phyloP scores from a whole-genome alignment of 2,888 invertebrate genomes.

The Saturnia japonica region DNA sequence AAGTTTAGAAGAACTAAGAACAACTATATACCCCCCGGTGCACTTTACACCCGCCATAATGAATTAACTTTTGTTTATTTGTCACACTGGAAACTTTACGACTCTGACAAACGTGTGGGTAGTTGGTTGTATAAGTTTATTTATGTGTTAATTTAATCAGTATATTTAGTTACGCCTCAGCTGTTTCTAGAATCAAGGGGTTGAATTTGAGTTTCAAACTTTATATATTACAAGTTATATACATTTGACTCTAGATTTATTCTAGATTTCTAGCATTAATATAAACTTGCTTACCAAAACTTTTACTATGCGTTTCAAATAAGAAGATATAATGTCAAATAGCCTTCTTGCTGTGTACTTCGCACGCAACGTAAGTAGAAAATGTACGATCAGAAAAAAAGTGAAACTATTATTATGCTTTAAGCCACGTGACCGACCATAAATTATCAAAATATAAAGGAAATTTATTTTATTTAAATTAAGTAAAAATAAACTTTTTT shows the following conservation, averaged over 20 bases:
- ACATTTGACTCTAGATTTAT: not conserved
- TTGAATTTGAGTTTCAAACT: not conserved
- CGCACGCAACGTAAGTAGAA: too few species aligned
- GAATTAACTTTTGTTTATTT: conserved; percentile 47
- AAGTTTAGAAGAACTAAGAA: conserved; percentile 32
- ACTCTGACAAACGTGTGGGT: conserved; percentile 29
- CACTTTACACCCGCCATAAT: conserved; percentile 39
- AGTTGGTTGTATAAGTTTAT: not conserved
- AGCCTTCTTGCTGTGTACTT: too few species aligned
- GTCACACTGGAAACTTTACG: conserved; percentile 30
- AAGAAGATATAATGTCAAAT: too few species aligned
- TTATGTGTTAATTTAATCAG: conserved; percentile 2
- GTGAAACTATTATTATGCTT: too few species aligned
- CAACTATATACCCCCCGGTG: conserved; percentile 36
- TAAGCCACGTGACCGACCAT: too few species aligned
- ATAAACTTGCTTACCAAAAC: too few species aligned
- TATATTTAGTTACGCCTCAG: not conserved
- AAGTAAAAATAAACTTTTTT: too few species aligned
- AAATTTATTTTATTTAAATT: too few species aligned
- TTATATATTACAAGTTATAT: not conserved
- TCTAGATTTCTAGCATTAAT: not conserved
- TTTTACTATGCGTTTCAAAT: too few species aligned
- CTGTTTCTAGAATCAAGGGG: not conserved
- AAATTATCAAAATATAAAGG: too few species aligned
- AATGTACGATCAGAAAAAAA: too few species aligned